Percentiles rank a stretch among this genome's conserved stretches.
Conservation (phyloP, 2,797 vertebrate species). For the Graptemys geographica region DNA sequence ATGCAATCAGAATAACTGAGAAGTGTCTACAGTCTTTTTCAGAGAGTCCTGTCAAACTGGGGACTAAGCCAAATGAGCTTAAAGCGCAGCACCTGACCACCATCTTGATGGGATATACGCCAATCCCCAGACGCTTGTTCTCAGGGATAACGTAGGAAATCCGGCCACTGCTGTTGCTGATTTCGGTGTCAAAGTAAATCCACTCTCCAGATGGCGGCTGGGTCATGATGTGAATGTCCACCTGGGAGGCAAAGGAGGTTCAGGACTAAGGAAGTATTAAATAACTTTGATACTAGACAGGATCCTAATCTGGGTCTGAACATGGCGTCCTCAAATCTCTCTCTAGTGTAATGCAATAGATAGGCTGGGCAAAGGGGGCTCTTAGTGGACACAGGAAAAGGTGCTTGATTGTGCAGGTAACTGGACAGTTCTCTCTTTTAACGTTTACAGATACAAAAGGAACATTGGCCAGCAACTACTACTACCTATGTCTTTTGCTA, state of each 20-base stretch:
- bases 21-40: not conserved
- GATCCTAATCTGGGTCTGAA: not conserved
- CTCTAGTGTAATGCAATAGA: not conserved
- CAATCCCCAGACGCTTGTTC: conserved; percentile 91
- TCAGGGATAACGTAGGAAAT: conserved; percentile 93
- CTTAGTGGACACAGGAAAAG: not conserved
- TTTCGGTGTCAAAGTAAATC: conserved; percentile 94
- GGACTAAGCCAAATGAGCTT: not conserved
- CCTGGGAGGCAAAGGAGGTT: conserved; percentile 77
- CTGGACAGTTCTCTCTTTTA: not conserved
- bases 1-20: not conserved
- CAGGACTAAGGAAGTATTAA: not conserved
- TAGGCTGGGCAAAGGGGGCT: not conserved
- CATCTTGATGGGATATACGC: conserved; percentile 98
- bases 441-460: fast-evolving
- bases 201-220: conserved; percentile 97
- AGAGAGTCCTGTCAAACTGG: not conserved
- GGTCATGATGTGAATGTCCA: conserved; percentile 98
- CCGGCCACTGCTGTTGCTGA: conserved; percentile 96
- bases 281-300: not conserved
- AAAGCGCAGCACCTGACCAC: conserved; percentile 90
- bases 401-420: not conserved
- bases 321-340: fast-evolving
- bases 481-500: not conserved
- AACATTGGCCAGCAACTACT: fast-evolving